Conservation (phyloP, 2,113 vertebrate species). For the Tricholaema leucomelas region DNA sequence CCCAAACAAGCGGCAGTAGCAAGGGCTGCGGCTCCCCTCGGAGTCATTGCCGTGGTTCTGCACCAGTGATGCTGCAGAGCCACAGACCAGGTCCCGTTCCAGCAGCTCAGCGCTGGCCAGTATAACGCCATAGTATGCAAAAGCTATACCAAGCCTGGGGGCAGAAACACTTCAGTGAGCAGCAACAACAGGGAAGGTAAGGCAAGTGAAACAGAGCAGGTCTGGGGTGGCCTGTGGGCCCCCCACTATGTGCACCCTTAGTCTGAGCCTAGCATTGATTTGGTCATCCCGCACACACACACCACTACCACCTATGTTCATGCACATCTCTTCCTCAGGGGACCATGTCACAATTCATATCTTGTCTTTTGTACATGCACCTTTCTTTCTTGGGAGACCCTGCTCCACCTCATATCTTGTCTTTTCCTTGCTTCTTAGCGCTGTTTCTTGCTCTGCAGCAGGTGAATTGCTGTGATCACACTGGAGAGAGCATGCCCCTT, state of each 20-base stretch:
- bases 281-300: fast-evolving
- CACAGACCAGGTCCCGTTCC: slow-evolving; percentile 86
- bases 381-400: not conserved
- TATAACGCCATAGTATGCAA: slow-evolving; percentile 90
- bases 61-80: not conserved
- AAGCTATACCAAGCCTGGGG: slow-evolving; percentile 91
- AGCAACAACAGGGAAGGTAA: fast-evolving
- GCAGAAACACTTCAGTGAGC: not conserved
- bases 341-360: not conserved
- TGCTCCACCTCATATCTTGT: not conserved
- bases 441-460: not conserved
- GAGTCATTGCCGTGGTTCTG: slow-evolving; percentile 40
- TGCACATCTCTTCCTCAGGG: not conserved
- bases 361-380: no score
- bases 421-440: not conserved
- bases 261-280: not conserved
- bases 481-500: fast-evolving
- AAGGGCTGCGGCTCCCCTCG: slow-evolving; percentile 69
- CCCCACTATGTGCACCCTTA: not conserved
- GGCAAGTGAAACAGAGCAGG: not conserved
- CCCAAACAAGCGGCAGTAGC: slow-evolving; percentile 85
- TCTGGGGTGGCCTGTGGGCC: not conserved
- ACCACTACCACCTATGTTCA: not conserved
- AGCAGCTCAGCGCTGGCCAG: slow-evolving; percentile 89
- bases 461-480: not conserved